Percentiles rank a stretch among this genome's conserved stretches.
phyloP scores from a whole-genome alignment of 2,113 vertebrate species.

The Rhipidura dahli region DNA sequence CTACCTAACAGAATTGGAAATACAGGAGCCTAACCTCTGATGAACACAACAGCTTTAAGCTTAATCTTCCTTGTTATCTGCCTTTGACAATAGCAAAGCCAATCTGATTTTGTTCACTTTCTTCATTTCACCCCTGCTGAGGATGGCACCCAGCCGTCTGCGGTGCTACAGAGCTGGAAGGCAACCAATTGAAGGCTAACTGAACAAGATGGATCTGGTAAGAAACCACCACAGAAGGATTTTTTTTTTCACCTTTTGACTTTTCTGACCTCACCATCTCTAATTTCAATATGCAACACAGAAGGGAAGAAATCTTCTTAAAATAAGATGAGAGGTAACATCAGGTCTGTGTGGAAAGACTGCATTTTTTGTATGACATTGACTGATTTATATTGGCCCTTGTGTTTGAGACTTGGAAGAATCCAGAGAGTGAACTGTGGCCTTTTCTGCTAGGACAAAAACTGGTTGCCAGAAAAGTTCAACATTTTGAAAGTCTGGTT shows the following conservation, averaged over 20 bases:
- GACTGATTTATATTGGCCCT: background rate
- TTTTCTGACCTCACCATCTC: background rate
- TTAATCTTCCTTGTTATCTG: conserved; percentile 10
- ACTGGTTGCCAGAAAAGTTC: background rate
- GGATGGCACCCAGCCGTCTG: background rate
- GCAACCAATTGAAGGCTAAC: background rate
- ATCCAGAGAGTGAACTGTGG: background rate
- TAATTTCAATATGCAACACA: background rate
- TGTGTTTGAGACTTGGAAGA: background rate
- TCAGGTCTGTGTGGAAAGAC: background rate
- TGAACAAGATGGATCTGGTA: background rate
- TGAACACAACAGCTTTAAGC: background rate
- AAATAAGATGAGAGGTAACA: background rate
- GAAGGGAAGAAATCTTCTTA: background rate
- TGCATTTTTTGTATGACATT: background rate
- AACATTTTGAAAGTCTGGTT: background rate
- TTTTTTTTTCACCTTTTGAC: background rate
- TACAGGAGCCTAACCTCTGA: background rate
- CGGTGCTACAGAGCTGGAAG: background rate
- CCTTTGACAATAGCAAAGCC: conserved; percentile 17
- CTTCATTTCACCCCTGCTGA: background rate
- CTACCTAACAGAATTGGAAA: background rate
- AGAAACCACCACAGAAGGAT: background rate
- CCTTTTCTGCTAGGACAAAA: background rate
- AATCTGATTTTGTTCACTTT: conserved; percentile 19